Conservation (phyloP, 2,113 vertebrate genomes). For the Hippocampus guttulatus region DNA sequence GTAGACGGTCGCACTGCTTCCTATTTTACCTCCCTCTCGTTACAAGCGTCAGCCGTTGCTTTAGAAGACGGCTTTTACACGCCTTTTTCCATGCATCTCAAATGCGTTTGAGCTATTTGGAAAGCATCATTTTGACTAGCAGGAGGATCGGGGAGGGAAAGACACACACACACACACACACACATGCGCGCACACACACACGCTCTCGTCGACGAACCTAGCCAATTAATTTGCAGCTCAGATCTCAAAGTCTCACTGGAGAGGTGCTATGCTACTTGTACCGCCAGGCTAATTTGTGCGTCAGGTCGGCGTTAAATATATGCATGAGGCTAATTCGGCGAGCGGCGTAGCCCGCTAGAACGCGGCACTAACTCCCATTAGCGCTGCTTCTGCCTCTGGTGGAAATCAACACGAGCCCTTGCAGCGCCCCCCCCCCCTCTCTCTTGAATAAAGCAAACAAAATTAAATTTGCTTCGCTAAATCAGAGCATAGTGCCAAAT, state of each 20-base stretch:
- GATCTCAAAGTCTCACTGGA: conserved; percentile 65
- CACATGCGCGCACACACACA: conserved; percentile 6
- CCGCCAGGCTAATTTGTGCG: conserved; percentile 81
- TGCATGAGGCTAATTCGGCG: conserved; percentile 92
- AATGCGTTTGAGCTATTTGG: conserved; percentile 54
- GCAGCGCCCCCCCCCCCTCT: conserved; percentile 61
- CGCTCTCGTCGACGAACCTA: conserved; percentile 56
- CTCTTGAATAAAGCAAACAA: conserved; percentile 96
- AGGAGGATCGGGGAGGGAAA: conserved; percentile 16
- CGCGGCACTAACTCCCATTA: conserved; percentile 81
- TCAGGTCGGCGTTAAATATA: conserved; percentile 93
- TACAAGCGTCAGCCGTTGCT: conserved; percentile 34
- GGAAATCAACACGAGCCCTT: conserved; percentile 92
- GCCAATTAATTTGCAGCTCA: conserved; percentile 71
- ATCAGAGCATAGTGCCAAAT: conserved; percentile 82
- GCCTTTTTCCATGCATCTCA: conserved; percentile 56
- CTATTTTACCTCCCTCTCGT: conserved; percentile 13
- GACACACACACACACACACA: neutral
- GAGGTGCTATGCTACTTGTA: conserved; percentile 68
- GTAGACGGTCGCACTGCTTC: neutral
- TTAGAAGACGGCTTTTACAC: conserved; percentile 43
- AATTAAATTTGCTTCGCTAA: conserved; percentile 97
- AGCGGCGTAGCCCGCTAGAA: conserved; percentile 73
- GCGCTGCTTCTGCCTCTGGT: conserved; percentile 88
- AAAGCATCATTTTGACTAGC: conserved; percentile 56